phyloP scores from a whole-genome alignment of 2,113 vertebrate species.

The Nicator chloris region DNA sequence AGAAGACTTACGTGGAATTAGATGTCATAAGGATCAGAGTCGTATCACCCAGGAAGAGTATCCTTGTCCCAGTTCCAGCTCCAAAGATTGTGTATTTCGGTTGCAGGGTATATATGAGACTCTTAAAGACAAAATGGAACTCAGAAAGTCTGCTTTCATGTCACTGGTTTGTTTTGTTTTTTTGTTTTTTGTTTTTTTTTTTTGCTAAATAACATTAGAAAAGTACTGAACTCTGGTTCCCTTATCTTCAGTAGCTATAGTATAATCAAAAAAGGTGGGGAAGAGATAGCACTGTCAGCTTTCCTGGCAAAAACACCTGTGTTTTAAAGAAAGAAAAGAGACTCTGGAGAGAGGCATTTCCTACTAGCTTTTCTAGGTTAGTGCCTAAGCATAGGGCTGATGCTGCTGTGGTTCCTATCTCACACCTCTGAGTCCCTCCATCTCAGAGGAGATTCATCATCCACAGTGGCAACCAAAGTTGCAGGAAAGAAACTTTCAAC shows the following conservation, averaged over 20 bases:
- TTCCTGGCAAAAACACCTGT: not conserved
- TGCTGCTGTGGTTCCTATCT: not conserved
- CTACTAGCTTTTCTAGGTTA: not conserved
- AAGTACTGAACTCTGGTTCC: not conserved
- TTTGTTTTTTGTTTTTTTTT: too few species aligned
- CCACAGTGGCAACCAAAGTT: not conserved
- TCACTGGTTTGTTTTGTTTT: too few species aligned
- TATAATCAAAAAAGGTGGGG: not conserved
- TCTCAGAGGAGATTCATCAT: not conserved
- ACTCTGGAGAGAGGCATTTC: not conserved
- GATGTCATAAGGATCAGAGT: not conserved
- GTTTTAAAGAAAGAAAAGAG: not conserved
- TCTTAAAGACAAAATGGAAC: not conserved
- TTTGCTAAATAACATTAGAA: not conserved
- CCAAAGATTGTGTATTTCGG: not conserved
- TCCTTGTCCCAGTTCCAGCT: not conserved
- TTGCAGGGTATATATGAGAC: not conserved
- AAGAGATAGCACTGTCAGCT: not conserved
- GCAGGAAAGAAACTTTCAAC: not conserved
- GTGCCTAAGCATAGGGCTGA: not conserved
- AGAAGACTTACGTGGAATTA: not conserved
- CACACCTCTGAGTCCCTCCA: not conserved
- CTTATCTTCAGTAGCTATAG: not conserved
- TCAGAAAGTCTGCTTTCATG: not conserved
- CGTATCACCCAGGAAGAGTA: not conserved